Evolutionary conservation across 2,797 vertebrate genomes (phyloP), one percentile per base, ranked within the genome.

Genomic region (Chelidonichthys spinosus): DNA sequence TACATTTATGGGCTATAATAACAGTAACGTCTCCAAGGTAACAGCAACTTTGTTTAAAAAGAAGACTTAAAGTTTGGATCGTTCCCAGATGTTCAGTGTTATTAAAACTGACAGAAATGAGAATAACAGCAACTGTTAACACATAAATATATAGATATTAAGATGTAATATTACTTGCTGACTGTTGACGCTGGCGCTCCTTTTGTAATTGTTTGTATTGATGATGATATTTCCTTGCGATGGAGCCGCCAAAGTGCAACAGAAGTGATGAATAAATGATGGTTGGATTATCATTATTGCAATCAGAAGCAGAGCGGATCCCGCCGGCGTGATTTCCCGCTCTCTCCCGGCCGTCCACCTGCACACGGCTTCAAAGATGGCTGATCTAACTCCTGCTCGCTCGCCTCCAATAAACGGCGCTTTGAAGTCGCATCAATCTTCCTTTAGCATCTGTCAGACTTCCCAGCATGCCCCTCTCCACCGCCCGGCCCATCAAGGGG

Each of bases 361-460:
- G 59, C 69, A 8, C 85, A 69, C 66, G 6, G 66, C 87, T 90
- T 91, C 88, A 91, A 87, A 92, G 88, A 84, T 84, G 84, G 72
- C 83, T 64, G 83, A 74, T 87, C 88, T 84, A 89, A 87, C 85
- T 71, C 63, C 70, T 6, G 68, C 83, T 54, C 73, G 87, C 83
- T 83, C 85, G 83, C 72, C 82, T 81, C 76, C 77, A 84, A 76
- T 84, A 84, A 90, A 83, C 87, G 83, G 77, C 79, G 44, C 89
- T 92, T 90, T 90, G 83, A 90, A 86, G 90, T 88, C 2, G 62
- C 84, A 87, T 92, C 85, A 90, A 91, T 93, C 90, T 92, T 79
- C 78, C 81, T 55, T 86, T 84, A 75, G 87, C 86, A 87, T 91
- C 87, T 82, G 90, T 88, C 88, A 88, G 82, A 89, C 79, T 87